Evolutionary conservation across 1,140 invertebrate genomes (phyloP), one percentile per base, ranked within the genome.

Genomic region (Dreissena polymorpha): DNA sequence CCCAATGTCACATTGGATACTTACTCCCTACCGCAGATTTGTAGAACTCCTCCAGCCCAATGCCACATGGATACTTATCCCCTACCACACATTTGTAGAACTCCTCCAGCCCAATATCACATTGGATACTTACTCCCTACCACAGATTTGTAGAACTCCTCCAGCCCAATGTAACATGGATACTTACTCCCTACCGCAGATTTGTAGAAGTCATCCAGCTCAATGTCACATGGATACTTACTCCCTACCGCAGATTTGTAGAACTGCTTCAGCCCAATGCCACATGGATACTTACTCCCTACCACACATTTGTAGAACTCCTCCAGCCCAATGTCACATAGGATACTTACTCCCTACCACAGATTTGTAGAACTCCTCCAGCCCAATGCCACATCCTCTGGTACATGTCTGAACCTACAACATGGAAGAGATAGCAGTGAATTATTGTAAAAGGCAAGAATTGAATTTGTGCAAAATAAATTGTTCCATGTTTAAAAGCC

Each of bases 341-440:
- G 18, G 53, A 12, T 55, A 78, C 75, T 67, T 78, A 78, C 76
- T 55, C 27, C 63, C 39, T 53, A 69, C 76, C 53, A 78, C 29
- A 2, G 68, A 21, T 49, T 70, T 69, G 23, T 78, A 50, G 50
- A 69, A 78, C 21, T 78, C 67, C 13, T 78, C 76, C 14, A 78
- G 67, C 7, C 76, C 76, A 27, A 68, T 68, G 29, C 55, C 69
- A 60, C 76, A 78, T n/a, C 76, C 76, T 53, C 69, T n/a, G 21
- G 69, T 51, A 78, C 76, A 78, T 16, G 51, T 78, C 64, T 78
- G 76, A n/a, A 27, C 65, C 76, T 78, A 65, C 7, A 76, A 67
- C 2, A 49, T 3, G 39, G 3, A 39, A 39, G 39, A 39, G 39
- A 39, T 39, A 39, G 3, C 39, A 39, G 39, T 39, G 39, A 39